Base-by-base conservation (phyloP, 2,113 vertebrate species). In the Vulpes vulpes region DNA sequence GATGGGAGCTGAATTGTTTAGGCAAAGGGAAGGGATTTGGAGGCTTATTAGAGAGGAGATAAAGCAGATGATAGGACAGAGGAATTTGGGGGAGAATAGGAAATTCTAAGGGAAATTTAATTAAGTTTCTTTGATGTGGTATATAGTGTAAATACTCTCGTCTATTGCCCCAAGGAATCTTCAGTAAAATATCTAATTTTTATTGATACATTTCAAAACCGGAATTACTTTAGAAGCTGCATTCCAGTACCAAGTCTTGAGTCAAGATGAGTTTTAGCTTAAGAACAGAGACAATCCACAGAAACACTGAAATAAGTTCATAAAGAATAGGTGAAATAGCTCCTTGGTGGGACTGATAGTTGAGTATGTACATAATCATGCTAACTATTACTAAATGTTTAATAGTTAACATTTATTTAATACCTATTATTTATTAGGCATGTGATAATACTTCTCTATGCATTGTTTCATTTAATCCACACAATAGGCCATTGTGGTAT, bases 81-180 rank as follows among this genome's bases (percentile, higher is more conserved):
- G 89, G 1, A 89, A 76, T 62, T 43, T 59, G 11, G 64, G 27
- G 11, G 22, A 69, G 32, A 74, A 43, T 5, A 60, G 6, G 8
- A 91, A 79, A 94, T 91, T 62, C 2, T 90, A 74, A 83, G 11
- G 5, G 10, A n/a, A 92, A 91, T 79, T 83, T 93, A 94, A 87
- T 81, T 92, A 92, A 79, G 49, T 88, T 69, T 84, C 82, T 89
- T 8, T 10, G 23, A 67, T 69, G 8, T 95, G 27, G 8, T n/a
- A 0, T 62, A 30, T 15, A 71, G 11, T 43, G 1, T 93, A 81
- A 74, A 30, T 67, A 87, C 19, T 91, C 64, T 71, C 59, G 43
- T 25, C 51, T 79, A 55, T 74, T 87, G 43, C 16, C 3, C 2
- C 62, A 51, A 19, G 35, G 27, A 85, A 43, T 38, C 4, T 86